Evolutionary conservation across 2,113 vertebrate species (phyloP), one percentile per base, ranked within the genome.

Genomic region (Ramphastos sulfuratus): DNA sequence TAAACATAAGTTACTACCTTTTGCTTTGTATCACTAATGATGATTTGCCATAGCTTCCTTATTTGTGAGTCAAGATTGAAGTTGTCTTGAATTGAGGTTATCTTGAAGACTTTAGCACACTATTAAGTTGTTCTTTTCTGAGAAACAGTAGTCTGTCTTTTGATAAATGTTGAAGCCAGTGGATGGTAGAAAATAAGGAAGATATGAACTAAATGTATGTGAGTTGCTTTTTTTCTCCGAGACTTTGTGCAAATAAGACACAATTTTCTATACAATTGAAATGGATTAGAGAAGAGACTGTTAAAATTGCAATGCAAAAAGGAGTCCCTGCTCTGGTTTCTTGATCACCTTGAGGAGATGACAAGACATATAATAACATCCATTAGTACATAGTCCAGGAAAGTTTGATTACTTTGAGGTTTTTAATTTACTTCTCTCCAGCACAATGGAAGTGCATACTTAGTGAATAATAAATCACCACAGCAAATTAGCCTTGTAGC

Each of bases 371-470:
- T 76, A 77, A 67, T 87, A 54, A 27, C n/a, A 60, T 56, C 70
- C 39, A 35, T 87, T 93, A 71, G 55, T 82, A 30, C 48, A 60
- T n/a, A 65, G 67, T 84, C 60, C 35, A 78, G 70, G 55, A 69
- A 85, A 70, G 52, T 82, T 89, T 85, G 67, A 73, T 94, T 91
- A 55, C 39, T 82, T 91, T 63, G 39, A 80, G 13, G 14, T 80
- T 90, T 92, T 88, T 63, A 90, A 85, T 94, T 92, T 82, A 25
- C 25, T 80, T 85, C 69, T 76, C 48, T 90, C 55, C 20, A 59
- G 50, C 50, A 55, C 28, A 80, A 15, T n/a, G 16, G 23, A 82
- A 56, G n/a, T 85, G 25, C 35, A 3, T 73, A 59, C 27, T 73
- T 85, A 48, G 21, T 61, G 79, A 75, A 33, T 87, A 64, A 82